These are phyloP conservation scores for Coenonympha glycerion DNA, from an alignment of 2,888 invertebrate genomes.

Conservation along the genomic window DNA sequence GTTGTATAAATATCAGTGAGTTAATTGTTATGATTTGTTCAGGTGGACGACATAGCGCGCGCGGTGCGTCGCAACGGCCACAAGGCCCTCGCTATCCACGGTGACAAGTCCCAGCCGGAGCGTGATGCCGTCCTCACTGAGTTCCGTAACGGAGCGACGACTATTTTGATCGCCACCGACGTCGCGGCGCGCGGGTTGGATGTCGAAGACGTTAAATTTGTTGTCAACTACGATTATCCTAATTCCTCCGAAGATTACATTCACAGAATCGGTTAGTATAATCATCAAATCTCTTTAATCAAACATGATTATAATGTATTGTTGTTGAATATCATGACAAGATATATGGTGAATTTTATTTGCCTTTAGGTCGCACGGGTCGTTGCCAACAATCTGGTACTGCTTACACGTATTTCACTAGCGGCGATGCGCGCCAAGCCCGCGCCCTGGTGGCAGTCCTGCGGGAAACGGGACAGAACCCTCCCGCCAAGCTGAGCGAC, in stretches of 20 bases:
- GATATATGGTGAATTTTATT: too few relatives aligned
- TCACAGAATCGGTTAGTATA: constrained; percentile 87
- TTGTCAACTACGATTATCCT: constrained; percentile 98
- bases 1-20: constrained; percentile 1
- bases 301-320: too few relatives aligned
- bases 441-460: constrained; percentile 93
- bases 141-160: constrained; percentile 90
- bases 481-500: constrained; percentile 86
- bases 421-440: constrained; percentile 92
- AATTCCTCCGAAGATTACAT: constrained; percentile 98
- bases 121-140: constrained; percentile 92
- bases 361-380: constrained; percentile 86
- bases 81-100: constrained; percentile 91
- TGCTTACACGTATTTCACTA: constrained; percentile 97
- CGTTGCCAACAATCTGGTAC: constrained; percentile 95
- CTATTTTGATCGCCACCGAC: constrained; percentile 95
- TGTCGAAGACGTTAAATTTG: constrained; percentile 97
- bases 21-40: constrained; percentile 49
- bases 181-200: constrained; percentile 93
- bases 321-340: too few relatives aligned
- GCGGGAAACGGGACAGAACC: constrained; percentile 92
- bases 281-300: too few relatives aligned
- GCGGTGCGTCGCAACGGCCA: constrained; percentile 89
- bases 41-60: constrained; percentile 94
- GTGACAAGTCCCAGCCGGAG: constrained; percentile 96